Percentiles rank a stretch among this genome's conserved stretches.
phyloP scores from a whole-genome alignment of 1,140 invertebrate species.

The Macrosteles quadrilineatus region DNA sequence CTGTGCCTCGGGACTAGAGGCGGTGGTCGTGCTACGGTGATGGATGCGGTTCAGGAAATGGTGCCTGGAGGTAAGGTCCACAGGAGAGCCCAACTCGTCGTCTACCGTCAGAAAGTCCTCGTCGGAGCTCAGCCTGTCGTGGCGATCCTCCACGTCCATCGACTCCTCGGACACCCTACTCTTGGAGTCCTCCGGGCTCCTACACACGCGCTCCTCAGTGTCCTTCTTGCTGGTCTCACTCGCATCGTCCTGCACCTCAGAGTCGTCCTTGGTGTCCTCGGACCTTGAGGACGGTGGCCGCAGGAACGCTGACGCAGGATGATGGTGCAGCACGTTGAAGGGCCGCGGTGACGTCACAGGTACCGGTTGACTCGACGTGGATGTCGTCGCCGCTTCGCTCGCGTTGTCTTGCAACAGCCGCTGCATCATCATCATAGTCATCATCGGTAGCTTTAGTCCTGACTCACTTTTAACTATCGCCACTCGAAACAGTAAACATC shows the following conservation, averaged over 20 bases:
- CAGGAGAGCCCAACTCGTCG: constrained; percentile 38
- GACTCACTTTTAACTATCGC: not conserved
- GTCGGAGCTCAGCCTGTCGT: constrained; percentile 26
- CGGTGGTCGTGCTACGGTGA: not conserved
- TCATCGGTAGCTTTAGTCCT: constrained; percentile 30
- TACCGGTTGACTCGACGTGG: not conserved
- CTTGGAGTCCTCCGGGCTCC: constrained; percentile 16
- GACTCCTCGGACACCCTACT: constrained; percentile 29
- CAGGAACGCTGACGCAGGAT: constrained; percentile 31
- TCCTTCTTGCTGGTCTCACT: constrained; percentile 14
- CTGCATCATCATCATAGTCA: constrained; percentile 44
- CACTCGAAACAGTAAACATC: not conserved
- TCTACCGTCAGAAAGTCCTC: constrained; percentile 32
- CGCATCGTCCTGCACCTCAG: not conserved
- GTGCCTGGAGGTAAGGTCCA: constrained; percentile 39
- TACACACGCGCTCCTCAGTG: not conserved
- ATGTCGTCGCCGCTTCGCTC: not conserved
- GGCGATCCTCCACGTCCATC: constrained; percentile 23
- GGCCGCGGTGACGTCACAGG: not conserved
- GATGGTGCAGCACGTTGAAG: constrained; percentile 28
- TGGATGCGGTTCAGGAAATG: constrained; percentile 15
- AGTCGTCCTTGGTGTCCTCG: constrained; percentile 17
- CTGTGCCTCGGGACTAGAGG: constrained; percentile 21
- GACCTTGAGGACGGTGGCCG: constrained; percentile 13
- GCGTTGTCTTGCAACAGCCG: constrained; percentile 35